phyloP scores from a whole-genome alignment of 2,797 vertebrate species.

The Dipus sagitta region DNA sequence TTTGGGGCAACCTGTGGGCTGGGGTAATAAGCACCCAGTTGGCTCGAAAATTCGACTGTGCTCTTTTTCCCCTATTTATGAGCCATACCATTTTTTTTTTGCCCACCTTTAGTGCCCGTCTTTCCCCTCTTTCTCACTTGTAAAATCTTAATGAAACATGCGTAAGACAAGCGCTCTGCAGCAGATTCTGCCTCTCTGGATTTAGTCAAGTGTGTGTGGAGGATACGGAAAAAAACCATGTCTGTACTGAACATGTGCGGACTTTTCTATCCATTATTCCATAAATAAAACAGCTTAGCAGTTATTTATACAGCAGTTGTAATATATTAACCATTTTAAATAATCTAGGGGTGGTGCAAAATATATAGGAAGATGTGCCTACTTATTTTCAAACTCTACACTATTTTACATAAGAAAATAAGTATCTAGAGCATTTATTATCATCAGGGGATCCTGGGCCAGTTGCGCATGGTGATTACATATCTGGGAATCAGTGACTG shows the following conservation, averaged over 20 bases:
- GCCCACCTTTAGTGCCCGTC: neutral
- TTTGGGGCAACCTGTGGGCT: fast-evolving
- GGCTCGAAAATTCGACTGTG: too few species aligned
- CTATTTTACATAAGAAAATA: neutral
- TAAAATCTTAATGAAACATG: neutral
- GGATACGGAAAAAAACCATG: neutral
- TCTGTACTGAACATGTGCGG: neutral
- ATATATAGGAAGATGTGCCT: neutral
- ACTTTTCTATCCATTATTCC: neutral
- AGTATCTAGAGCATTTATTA: neutral
- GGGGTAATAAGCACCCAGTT: fast-evolving
- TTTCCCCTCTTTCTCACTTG: neutral
- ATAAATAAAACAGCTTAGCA: neutral
- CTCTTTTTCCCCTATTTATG: neutral
- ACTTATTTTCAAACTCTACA: neutral
- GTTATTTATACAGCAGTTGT: neutral
- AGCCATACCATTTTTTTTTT: neutral
- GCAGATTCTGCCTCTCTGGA: neutral
- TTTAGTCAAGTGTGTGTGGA: neutral
- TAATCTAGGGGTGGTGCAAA: neutral
- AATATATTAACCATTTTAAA: neutral
- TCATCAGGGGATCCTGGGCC: neutral
- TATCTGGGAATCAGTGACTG: neutral
- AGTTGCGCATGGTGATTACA: neutral
- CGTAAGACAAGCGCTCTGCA: neutral